Evolutionary conservation across 2,888 invertebrate genomes (phyloP), one percentile per base, ranked within the genome.

Genomic region (Epiblema foenella): DNA sequence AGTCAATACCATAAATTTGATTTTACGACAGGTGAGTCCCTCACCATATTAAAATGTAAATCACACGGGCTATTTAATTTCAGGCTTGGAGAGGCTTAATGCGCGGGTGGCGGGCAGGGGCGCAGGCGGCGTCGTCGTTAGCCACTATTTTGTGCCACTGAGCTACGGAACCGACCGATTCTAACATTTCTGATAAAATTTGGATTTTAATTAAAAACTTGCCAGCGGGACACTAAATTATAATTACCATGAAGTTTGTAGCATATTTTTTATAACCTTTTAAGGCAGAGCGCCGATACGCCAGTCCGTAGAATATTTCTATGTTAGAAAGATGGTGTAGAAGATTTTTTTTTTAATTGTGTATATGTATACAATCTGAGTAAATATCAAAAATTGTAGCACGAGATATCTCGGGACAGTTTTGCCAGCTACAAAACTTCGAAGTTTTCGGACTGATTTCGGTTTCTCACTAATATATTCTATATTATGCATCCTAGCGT

Each of bases 11-110:
- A 89, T 90, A 90, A 91, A 91, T 91, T 87, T 84, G 81, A 86
- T 87, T 89, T 86, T 87, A 90, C 85, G 84, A 85, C 90, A 91
- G 91, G 91, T 90, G 86, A 85, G 87, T 87, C 89, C 89, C 91
- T 89, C 80, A 82, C 85, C 87, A 90, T 92, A 91, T 92, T 91
- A 91, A 92, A 91, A 92, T 91, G 91, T 91, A 91, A 92, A 91
- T 92, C 89, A 91, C 89, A 90, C 84, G 89, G 87, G 86, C 89
- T 85, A 90, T 91, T 92, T 91, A 90, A 91, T 92, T 92, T 91
- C 91, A 91, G 88, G 91, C 87, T 89, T 87, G 86, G 88, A 85
- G 86, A 85, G 88, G 83, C 88, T 88, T 87, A 85, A 86, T 83
- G 81, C 78, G 69, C 59, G 75, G 73, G 75, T 74, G 49, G 18